Base-by-base conservation (phyloP, 2,113 vertebrate genomes). In the Panthera uncia region DNA sequence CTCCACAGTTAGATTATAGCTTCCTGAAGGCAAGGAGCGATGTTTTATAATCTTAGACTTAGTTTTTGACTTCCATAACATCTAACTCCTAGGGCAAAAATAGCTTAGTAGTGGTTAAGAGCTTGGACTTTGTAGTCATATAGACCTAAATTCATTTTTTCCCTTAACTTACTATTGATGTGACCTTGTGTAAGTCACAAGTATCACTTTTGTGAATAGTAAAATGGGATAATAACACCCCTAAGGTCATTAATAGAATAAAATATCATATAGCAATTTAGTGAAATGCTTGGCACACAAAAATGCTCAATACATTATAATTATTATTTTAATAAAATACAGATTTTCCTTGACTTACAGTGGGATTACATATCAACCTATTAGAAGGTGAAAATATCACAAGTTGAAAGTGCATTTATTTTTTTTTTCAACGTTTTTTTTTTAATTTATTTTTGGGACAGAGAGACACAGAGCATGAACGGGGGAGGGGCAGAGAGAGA, bases 41-140 rank as follows among this genome's bases (percentile, higher is more conserved):
- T 68, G 50, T 92, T 92, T 94, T 95, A 83, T 91, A 84, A 84
- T 50, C 33, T 85, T 80, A 74, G 18, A 87, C 33, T 80, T 91
- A 21, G 19, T 78, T 92, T 88, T 65, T 41, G 15, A 89, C 61
- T 94, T 33, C 18, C 65, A 27, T 68, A 71, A 21, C 27, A 81
- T 73, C 23, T 36, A 66, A 81, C 7, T 90, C 88, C 93, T 57
- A 85, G 7, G 31, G 23, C 1, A 80, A 97, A 90, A 84, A 78
- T 88, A 76, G 19, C 61, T 80, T 84, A 91, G 16, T 50, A 45
- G 18, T 81, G n/a, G 4, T 81, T 94, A 80, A 93, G n/a, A 87
- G 41, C 69, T 79, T 90, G 66, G 14, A 0, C 5, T 92, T 86
- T 95, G 31, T 97, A 78, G 57, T 55, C 38, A 93, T 15, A 81